Base-by-base conservation (phyloP, 2,888 invertebrate species). In the Eremobia ochroleuca region DNA sequence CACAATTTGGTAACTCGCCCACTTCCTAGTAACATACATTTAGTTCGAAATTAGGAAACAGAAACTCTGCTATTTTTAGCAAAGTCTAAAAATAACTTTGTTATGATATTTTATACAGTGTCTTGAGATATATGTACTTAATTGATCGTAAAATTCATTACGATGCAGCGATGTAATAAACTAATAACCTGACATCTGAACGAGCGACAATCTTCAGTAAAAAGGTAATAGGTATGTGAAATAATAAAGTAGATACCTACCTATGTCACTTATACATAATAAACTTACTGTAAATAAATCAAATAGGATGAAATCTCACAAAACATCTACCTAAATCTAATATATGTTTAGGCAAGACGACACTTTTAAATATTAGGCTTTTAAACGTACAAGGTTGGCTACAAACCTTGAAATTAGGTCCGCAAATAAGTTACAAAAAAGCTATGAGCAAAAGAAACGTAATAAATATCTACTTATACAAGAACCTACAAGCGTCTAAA, bases 401-500 rank as follows among this genome's bases (percentile, higher is more conserved):
- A 31, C 37, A 18, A 79, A 67, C 61, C 49, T 79, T 28, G 25
- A 58, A 82, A 55, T 55, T 25, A 40, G 13, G 34, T 62, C 58
- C 13, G 61, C 15, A 66, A 28, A 67, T 34, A 68, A 58, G 43
- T 64, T 58, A 77, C 40, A 62, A 34, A 77, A 65, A 70, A 79
- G 15, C 31, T 78, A 46, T 25, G 0, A 40, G 49, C 52, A 59
- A 59, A 75, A 65, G 28, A 25, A 73, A 69, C 21, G 28, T 61
- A 49, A 81, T 62, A 67, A 81, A 81, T 59, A 70, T 34, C 13
- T 37, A 21, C 37, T 37, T 69, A 37, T 37, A 74, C 43, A 66
- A 81, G 34, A 68, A 68, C 28, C 52, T 62, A n/a, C 11, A 65
- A 55, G n/a, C 8, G n/a, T 25, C 43, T 73, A 37, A 34, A 37